phyloP scores from a whole-genome alignment of 2,113 vertebrate species.

The Thymallus thymallus region DNA sequence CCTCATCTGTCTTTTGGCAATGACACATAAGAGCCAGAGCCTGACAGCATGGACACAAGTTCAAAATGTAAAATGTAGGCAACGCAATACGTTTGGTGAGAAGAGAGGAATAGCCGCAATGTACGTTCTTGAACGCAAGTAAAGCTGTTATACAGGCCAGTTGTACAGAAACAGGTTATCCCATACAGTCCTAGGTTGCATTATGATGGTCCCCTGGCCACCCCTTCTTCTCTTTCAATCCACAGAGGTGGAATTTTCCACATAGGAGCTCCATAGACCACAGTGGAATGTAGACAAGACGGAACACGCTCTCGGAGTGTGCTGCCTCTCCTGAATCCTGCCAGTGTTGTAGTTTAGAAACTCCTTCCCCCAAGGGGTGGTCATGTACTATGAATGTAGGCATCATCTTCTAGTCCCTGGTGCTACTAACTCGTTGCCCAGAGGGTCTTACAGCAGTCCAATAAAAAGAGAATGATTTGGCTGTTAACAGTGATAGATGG shows the following conservation, averaged over 20 bases:
- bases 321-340: constrained; percentile 24
- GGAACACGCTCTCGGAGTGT: constrained; percentile 49
- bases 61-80: no score
- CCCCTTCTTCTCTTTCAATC: not conserved
- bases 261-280: constrained; percentile 41
- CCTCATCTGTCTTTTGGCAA: not conserved
- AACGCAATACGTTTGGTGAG: no score
- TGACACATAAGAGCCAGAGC: not conserved
- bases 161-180: no score
- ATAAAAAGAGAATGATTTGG: no score
- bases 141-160: no score
- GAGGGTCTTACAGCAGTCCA: not conserved
- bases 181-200: no score
- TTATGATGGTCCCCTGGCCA: not conserved
- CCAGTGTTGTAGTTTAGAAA: constrained; percentile 34
- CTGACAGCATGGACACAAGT: not conserved
- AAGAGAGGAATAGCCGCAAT: no score
- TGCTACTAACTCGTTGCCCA: no score
- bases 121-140: no score
- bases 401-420: not conserved
- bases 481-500: constrained; percentile 47
- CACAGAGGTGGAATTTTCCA: constrained; percentile 72
- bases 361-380: no score
- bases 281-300: constrained; percentile 72
- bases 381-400: no score